Evolutionary conservation across 1,140 invertebrate genomes (phyloP), one percentile per base, ranked within the genome.

Genomic region (Aphelinus certus): DNA sequence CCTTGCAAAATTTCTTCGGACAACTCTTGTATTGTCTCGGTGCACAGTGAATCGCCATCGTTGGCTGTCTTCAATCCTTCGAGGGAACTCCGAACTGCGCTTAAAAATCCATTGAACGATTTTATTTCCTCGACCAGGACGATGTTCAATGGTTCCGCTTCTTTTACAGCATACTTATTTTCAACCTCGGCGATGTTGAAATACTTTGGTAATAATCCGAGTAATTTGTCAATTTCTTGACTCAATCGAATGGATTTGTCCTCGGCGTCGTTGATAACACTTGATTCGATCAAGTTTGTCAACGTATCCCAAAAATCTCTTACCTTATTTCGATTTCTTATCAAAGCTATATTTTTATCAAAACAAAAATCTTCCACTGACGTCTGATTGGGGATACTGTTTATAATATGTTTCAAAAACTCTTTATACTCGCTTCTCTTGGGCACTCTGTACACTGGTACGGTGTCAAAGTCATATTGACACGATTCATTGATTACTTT

Each of bases 361-460:
- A 92, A 88, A n/a, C 90, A 91, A 82, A 92, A 93, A 42, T 92
- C 85, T 80, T 90, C 88, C 0, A 91, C 88, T n/a, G 87, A 81
- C 26, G 89, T 84, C 67, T 86, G 84, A n/a, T 47, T 48, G 2
- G 80, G 64, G 48, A 83, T 68, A 61, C 89, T 89, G 6, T 85
- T 83, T 78, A 91, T 88, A 57, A 94, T 92, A 78, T 93, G 91
- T 70, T 91, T 89, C 9, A 94, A 79, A 80, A 92, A 92, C 79
- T 93, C 90, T 64, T 89, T 88, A 83, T 93, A 94, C 78, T 93
- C 91, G 67, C 87, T 91, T 80, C 91, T 81, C 45, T 90, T 88
- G 0, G 93, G 92, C 58, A 94, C 81, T 42, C 89, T 90, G 78
- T 92, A 91, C 71, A 88, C 84, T 0, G 83, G 74, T 42, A 88